Conservation (phyloP, 1,140 invertebrate species). For the Antheraea mylitta region DNA sequence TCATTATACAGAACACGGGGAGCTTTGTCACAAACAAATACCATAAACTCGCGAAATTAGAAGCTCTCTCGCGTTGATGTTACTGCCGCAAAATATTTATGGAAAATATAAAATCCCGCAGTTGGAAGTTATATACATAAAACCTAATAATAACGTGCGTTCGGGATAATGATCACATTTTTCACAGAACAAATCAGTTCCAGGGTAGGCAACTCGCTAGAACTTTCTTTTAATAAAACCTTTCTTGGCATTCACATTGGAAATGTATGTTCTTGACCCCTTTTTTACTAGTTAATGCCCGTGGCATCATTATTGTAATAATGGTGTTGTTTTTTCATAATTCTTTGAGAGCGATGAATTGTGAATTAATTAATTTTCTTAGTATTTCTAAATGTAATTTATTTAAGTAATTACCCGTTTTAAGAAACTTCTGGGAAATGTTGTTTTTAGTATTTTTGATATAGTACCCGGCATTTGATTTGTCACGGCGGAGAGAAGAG, state of each 20-base stretch:
- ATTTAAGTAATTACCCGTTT: no score
- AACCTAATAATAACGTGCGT: neutral
- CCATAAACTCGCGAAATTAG: constrained; percentile 4
- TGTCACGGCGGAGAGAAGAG: no score
- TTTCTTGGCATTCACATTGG: neutral
- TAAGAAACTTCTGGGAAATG: no score
- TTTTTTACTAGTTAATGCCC: neutral
- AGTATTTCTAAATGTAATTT: no score
- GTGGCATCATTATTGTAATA: neutral
- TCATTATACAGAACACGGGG: neutral
- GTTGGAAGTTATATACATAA: neutral
- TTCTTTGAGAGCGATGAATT: no score
- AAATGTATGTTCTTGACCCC: neutral
- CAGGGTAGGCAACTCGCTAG: neutral
- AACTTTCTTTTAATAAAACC: neutral
- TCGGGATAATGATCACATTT: neutral
- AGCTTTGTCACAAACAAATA: constrained; percentile 3
- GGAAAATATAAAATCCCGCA: neutral
- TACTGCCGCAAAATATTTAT: neutral
- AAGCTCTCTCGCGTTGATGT: neutral
- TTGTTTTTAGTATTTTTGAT: no score
- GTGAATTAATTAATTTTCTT: no score
- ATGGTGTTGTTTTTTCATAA: no score
- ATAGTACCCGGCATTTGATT: no score
- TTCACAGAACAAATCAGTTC: neutral